Percentiles rank a stretch among this genome's conserved stretches.
Conservation (phyloP, 2,888 invertebrate species). For the Deilephila elpenor region DNA sequence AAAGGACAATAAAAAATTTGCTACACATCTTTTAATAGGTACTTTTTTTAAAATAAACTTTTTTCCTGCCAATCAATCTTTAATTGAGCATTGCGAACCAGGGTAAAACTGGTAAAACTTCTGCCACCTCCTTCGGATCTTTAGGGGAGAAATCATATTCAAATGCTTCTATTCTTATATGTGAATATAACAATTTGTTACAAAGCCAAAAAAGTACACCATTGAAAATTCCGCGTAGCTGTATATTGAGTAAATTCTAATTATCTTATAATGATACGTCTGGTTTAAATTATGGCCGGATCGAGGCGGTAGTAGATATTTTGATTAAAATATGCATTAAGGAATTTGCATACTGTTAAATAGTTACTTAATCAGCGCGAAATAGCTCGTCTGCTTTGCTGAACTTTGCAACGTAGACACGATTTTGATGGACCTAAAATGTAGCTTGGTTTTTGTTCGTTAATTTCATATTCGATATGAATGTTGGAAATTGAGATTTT, state of each 20-base stretch:
- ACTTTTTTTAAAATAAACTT: too few species aligned
- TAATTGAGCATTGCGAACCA: too few species aligned
- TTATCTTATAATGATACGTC: conserved; percentile 19
- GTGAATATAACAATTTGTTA: neutral
- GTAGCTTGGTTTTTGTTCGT: neutral
- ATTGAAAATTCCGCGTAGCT: neutral
- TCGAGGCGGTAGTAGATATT: conserved; percentile 11
- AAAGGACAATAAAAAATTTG: too few species aligned
- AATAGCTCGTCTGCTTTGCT: conserved; percentile 14
- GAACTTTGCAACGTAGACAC: neutral
- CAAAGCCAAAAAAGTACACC: neutral
- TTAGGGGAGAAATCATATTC: too few species aligned
- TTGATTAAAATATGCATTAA: conserved; percentile 27
- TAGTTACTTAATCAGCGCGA: conserved; percentile 27
- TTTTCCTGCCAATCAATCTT: too few species aligned
- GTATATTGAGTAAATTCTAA: neutral
- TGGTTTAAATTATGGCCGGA: conserved; percentile 14
- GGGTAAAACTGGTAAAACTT: too few species aligned
- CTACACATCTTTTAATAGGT: too few species aligned
- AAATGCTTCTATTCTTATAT: neutral
- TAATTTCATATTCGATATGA: neutral
- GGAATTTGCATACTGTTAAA: conserved; percentile 24
- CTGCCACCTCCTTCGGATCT: too few species aligned
- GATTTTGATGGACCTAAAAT: neutral
- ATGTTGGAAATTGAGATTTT: neutral